Conservation (phyloP, 2,888 invertebrate species). For the Zootermopsis nevadensis region DNA sequence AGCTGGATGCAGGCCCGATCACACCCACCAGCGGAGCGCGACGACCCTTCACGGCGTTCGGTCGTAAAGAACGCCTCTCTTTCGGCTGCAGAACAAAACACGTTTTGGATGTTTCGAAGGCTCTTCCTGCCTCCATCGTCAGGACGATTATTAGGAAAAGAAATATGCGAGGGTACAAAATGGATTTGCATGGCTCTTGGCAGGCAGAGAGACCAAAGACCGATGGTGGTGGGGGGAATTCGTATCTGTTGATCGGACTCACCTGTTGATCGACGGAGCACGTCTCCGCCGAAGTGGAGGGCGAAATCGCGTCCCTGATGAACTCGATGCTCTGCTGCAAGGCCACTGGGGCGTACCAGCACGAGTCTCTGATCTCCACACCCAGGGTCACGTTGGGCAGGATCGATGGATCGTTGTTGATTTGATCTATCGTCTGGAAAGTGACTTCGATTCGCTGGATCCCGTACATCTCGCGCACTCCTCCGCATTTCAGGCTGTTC, state of each 20-base stretch:
- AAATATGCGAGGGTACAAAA: too few relatives aligned
- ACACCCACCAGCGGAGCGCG: conserved; percentile 73
- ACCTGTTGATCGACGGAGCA: conserved; percentile 32
- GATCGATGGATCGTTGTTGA: conserved; percentile 71
- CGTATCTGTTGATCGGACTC: neutral
- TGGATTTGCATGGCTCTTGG: too few relatives aligned
- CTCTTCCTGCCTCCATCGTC: too few relatives aligned
- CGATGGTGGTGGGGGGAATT: too few relatives aligned
- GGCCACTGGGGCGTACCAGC: conserved; percentile 85
- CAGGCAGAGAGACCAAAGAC: too few relatives aligned
- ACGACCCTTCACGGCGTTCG: conserved; percentile 28
- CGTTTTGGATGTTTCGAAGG: too few relatives aligned
- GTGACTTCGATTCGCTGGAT: conserved; percentile 78
- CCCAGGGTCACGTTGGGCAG: conserved; percentile 72
- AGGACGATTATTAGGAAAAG: too few relatives aligned
- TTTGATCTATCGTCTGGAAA: conserved; percentile 71
- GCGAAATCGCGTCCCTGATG: conserved; percentile 75
- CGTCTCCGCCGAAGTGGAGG: conserved; percentile 31
- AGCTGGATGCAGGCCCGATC: conserved; percentile 80
- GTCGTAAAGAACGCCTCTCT: neutral
- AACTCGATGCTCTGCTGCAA: conserved; percentile 82
- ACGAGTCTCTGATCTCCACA: conserved; percentile 81
- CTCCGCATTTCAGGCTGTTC: conserved; percentile 64
- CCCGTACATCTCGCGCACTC: conserved; percentile 78
- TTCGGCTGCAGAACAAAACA: neutral